A percentile compares a stretch with the other conserved stretches of the same genome.
Evolutionary conservation across 2,888 invertebrate species (phyloP).

Genomic region (Ceriagrion tenellum): DNA sequence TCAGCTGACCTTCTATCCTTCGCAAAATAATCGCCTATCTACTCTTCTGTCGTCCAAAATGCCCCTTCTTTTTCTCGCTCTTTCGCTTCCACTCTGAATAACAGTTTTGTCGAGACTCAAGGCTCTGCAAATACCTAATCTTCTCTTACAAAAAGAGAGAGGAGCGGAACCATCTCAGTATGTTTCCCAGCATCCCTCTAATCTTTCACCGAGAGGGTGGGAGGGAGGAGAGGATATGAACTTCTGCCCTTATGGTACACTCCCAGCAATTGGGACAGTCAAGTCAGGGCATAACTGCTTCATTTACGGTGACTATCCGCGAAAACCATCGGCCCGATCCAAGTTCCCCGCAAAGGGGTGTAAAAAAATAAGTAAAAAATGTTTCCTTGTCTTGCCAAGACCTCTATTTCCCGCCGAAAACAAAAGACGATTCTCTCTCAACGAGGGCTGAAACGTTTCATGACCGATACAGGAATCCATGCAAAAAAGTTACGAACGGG

Average conservation of each 20-base stretch:
- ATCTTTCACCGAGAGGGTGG: no score
- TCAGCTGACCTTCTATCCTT: no score
- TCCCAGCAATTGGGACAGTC: neutral
- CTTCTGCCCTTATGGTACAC: neutral
- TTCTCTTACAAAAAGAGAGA: no score
- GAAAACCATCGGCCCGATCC: neutral
- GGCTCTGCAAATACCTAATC: no score
- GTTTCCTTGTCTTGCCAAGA: neutral
- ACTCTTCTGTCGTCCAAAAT: no score
- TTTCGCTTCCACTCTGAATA: no score
- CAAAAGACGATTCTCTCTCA: neutral
- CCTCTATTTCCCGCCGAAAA: neutral
- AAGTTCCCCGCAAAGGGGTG: neutral
- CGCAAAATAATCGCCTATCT: no score
- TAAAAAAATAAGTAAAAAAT: neutral
- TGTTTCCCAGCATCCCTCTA: no score
- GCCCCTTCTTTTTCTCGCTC: no score
- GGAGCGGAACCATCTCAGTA: no score
- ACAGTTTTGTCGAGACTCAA: no score
- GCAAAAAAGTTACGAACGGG: neutral
- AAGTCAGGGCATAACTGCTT: neutral
- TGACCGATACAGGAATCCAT: neutral
- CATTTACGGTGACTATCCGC: neutral
- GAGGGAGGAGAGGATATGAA: neutral
- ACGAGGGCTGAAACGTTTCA: neutral